Percentiles rank a stretch among this genome's conserved stretches.
Evolutionary conservation across 35 echinoderm and acorn worm species (phyloP).

Genomic region (Ptychodera flava): DNA sequence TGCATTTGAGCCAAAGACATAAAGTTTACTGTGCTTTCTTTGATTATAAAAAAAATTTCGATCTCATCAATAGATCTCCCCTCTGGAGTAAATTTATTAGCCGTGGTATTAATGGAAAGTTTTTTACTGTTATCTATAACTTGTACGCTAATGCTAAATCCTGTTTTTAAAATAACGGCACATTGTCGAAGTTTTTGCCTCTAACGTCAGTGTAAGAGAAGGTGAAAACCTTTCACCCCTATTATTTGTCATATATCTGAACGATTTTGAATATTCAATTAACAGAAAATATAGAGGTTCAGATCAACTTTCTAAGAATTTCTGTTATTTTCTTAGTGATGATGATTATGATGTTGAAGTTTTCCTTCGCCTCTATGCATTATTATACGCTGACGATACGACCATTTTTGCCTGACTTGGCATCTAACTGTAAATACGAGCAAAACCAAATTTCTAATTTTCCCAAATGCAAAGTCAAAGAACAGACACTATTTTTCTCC

Average conservation of each 20-base stretch:
- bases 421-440: constrained; percentile 28
- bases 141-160: constrained; percentile 27
- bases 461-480: constrained; percentile 10
- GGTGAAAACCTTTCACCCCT: constrained; percentile 28
- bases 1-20: constrained; percentile 2
- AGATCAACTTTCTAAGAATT: background rate
- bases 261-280: constrained; percentile 16
- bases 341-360: constrained; percentile 13
- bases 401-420: constrained; percentile 16
- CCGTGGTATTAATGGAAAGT: constrained; percentile 28
- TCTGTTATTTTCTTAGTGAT: background rate
- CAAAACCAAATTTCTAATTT: constrained; percentile 27
- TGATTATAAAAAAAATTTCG: constrained; percentile 27
- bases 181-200: constrained; percentile 9
- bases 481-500: background rate
- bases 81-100: constrained; percentile 28
- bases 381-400: constrained; percentile 24
- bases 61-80: constrained; percentile 16
- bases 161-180: constrained; percentile 6
- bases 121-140: constrained; percentile 25
- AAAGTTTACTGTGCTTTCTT: too few species aligned
- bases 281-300: background rate
- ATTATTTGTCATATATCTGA: constrained; percentile 9
- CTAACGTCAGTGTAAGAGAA: constrained; percentile 12
- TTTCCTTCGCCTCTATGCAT: background rate